Evolutionary conservation across 2,888 invertebrate genomes (phyloP).

Genomic region (Nomada fabriciana): DNA sequence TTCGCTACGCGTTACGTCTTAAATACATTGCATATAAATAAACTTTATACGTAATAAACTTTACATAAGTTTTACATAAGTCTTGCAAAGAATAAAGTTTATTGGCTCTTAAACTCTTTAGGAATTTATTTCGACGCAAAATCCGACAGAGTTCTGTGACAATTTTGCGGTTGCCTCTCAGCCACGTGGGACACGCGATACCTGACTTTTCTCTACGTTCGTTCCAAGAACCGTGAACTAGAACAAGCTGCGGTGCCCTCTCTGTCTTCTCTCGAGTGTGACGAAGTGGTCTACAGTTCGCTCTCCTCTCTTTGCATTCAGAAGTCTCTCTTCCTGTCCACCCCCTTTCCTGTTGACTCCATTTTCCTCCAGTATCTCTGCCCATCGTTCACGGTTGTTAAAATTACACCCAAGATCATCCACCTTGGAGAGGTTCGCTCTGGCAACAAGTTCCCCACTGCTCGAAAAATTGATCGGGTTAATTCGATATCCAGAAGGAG

Average conservation of each 20-base stretch:
- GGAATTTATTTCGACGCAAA: constrained; percentile 49
- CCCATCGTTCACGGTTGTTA: constrained; percentile 32
- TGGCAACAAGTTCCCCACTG: constrained; percentile 37
- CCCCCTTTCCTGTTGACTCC: constrained; percentile 24
- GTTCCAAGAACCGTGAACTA: constrained; percentile 78
- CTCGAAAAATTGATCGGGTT: constrained; percentile 2
- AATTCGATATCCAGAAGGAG: background rate
- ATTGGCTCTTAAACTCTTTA: constrained; percentile 21
- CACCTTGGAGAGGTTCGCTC: background rate
- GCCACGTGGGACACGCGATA: constrained; percentile 62
- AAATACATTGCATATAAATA: too few species aligned
- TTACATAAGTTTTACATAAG: too few species aligned
- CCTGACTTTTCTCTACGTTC: constrained; percentile 59
- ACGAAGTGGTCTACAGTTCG: constrained; percentile 76
- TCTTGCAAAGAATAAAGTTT: background rate
- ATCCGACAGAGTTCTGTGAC: constrained; percentile 56
- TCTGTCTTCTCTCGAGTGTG: constrained; percentile 75
- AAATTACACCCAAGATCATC: constrained; percentile 42
- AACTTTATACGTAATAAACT: too few species aligned
- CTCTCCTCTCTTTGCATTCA: constrained; percentile 64
- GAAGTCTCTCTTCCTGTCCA: constrained; percentile 49
- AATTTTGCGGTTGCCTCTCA: constrained; percentile 65
- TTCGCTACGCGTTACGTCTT: too few species aligned
- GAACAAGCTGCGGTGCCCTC: constrained; percentile 75
- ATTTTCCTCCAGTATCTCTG: background rate